Conservation (phyloP, 2,113 vertebrate species). For the Chlorodrepanis virens region DNA sequence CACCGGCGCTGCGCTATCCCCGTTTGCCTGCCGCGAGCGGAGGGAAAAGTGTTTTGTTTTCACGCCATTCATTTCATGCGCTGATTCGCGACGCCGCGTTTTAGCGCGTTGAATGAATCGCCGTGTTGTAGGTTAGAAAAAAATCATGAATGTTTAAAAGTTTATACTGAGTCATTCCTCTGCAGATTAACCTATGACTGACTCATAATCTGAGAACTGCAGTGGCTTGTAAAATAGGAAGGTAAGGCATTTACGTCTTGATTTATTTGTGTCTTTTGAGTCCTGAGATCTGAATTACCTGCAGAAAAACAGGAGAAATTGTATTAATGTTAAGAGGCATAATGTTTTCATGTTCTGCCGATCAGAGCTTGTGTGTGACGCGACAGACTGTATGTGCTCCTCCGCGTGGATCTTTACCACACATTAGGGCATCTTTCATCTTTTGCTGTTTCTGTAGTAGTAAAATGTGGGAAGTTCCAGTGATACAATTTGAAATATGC, state of each 20-base stretch:
- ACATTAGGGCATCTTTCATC: not conserved
- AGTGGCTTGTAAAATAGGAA: slow-evolving; percentile 59
- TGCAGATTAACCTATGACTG: slow-evolving; percentile 72
- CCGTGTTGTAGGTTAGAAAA: not conserved
- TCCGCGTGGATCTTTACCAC: not conserved
- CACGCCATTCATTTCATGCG: slow-evolving; percentile 25
- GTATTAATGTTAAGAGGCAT: not conserved
- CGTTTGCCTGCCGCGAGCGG: not conserved
- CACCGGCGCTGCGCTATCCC: not conserved
- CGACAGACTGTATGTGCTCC: not conserved
- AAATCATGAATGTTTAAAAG: slow-evolving; percentile 69
- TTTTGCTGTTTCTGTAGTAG: not conserved
- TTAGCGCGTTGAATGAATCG: not conserved
- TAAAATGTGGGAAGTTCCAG: not conserved
- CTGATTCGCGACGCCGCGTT: not conserved
- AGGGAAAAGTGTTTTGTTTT: not conserved
- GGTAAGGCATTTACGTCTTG: slow-evolving; percentile 9
- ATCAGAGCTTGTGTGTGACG: not conserved
- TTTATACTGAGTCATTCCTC: slow-evolving; percentile 78
- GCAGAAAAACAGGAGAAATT: not conserved
- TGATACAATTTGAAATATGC: slow-evolving; percentile 52
- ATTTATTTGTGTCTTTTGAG: not conserved
- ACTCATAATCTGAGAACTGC: slow-evolving; percentile 64
- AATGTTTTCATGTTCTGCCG: not conserved
- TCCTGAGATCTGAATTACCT: not conserved